Evolutionary conservation across 2,113 vertebrate species (phyloP), one percentile per base, ranked within the genome.

Genomic region (Tachysurus fulvidraco): DNA sequence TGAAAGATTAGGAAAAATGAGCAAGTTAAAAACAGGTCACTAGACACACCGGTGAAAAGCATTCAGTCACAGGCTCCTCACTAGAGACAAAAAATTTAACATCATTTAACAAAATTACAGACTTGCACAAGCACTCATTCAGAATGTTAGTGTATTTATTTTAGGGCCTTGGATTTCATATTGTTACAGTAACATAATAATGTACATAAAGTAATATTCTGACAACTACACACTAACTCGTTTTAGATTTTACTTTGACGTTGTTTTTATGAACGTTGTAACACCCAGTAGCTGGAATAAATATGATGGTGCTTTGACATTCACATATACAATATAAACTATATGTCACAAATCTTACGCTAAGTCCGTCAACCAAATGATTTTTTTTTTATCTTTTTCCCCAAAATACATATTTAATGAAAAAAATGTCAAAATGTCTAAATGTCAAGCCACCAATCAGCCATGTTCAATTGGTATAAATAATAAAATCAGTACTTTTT

Each of bases 91-190:
- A 25, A 0, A 5, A 7, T 25, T 60, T 5, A 25, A 60, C 41
- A 81, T 25, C 23, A 25, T 65, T 0, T 8, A n/a, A 69, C 3
- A 65, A 52, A 16, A 78, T 60, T 2, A 69, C 14, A 30, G 55
- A 60, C 14, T 46, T 11, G 17, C 28, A 86, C 67, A 16, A 55
- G n/a, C 60, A 57, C 50, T 57, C 13, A 57, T 55, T 82, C 57
- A 44, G 46, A 83, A 86, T 62, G 65, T 91, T 92, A 91, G 91
- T 92, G 89, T 92, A 76, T 95, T 95, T 94, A 94, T 94, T 93
- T 88, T 60, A 44, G 90, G 36, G 64, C 19, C 25, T 74, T 83
- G 55, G 23, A 30, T 82, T 87, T 73, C 19, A 50, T 50, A 79
- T 65, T 60, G 81, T 78, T 88, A 86, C 86, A 88, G 86, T 73